Conservation (phyloP, 2,113 vertebrate genomes). For the Nesospiza acunhae region DNA sequence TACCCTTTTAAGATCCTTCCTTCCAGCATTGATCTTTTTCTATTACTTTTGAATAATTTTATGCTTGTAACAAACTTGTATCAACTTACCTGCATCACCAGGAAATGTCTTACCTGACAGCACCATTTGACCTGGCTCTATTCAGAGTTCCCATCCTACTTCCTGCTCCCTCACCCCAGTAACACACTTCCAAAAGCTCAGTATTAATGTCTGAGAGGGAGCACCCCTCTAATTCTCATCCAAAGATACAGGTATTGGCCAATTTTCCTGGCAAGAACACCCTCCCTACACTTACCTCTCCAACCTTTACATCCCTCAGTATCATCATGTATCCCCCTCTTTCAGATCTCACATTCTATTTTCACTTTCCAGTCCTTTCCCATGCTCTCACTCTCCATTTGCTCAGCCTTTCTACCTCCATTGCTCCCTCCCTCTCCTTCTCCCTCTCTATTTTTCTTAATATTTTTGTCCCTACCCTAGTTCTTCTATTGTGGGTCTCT, state of each 20-base stretch:
- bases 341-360: not conserved
- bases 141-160: not conserved
- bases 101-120: not conserved
- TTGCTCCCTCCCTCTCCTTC: not conserved
- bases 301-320: not conserved
- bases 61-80: not conserved
- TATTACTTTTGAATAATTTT: not conserved
- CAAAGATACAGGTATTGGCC: not conserved
- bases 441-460: not conserved
- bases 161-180: not conserved
- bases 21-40: not conserved
- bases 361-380: not conserved
- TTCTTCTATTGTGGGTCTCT: not conserved
- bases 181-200: not conserved
- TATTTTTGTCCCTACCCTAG: not conserved
- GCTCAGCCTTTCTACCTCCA: not conserved
- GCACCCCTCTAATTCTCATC: not conserved
- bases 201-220: not conserved
- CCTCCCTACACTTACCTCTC: not conserved
- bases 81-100: not conserved
- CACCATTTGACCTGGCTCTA: fast-evolving
- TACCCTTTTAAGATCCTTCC: not conserved
- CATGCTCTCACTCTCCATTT: not conserved
- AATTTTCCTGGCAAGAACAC: not conserved
- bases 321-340: not conserved